Conservation (phyloP, 2,888 invertebrate genomes). For the Rhingia campestris region DNA sequence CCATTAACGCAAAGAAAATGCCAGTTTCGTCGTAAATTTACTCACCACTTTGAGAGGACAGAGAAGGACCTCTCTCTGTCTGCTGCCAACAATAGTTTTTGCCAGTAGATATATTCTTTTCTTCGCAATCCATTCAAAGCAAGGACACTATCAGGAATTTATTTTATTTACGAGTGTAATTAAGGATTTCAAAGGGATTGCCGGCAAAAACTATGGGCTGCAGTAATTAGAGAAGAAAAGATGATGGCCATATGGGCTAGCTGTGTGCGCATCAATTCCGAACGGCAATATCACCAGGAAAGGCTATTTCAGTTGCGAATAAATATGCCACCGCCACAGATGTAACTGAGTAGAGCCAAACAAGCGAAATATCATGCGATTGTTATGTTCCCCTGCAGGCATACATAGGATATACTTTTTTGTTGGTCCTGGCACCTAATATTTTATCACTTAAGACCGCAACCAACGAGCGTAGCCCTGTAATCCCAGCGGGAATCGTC, state of each 20-base stretch:
- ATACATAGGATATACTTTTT: slow-evolving; percentile 11
- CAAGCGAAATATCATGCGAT: slow-evolving; percentile 31
- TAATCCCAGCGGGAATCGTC: slow-evolving; percentile 46
- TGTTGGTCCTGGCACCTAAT: slow-evolving; percentile 55
- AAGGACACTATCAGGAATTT: slow-evolving; percentile 69
- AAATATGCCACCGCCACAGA: slow-evolving; percentile 34
- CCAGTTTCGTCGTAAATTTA: slow-evolving; percentile 67
- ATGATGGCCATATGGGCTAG: slow-evolving; percentile 20
- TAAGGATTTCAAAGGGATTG: slow-evolving; percentile 58
- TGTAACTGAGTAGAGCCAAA: slow-evolving; percentile 54
- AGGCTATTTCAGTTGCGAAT: slow-evolving; percentile 23
- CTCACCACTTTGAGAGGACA: slow-evolving; percentile 30
- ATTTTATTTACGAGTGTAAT: slow-evolving; percentile 73
- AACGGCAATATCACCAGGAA: slow-evolving; percentile 6
- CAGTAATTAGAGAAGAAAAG: slow-evolving; percentile 56
- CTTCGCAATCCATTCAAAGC: slow-evolving; percentile 54
- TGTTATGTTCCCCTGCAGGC: not conserved
- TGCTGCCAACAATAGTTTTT: slow-evolving; percentile 58
- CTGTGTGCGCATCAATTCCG: slow-evolving; percentile 14
- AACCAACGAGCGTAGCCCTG: slow-evolving; percentile 59
- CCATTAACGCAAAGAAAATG: slow-evolving; percentile 63
- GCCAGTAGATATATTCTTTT: not conserved
- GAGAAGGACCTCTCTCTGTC: slow-evolving; percentile 9
- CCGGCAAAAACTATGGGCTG: slow-evolving; percentile 2
- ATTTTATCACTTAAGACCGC: slow-evolving; percentile 71